Base-by-base conservation (phyloP, 2,888 invertebrate genomes). In the Therioaphis trifolii region DNA sequence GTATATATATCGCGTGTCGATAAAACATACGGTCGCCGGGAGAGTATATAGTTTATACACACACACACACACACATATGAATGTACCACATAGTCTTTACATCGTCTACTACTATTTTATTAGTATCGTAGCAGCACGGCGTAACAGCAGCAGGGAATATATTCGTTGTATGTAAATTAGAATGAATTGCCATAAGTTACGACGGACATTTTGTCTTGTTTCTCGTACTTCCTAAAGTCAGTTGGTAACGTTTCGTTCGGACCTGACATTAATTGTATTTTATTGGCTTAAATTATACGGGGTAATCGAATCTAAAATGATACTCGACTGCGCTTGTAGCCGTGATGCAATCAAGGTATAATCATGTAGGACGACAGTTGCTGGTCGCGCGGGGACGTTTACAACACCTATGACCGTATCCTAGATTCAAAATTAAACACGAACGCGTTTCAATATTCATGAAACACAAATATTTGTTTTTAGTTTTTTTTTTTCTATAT, bases 381-480 rank as follows among this genome's bases (percentile, higher is more conserved):
- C 46, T 18, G 11, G 27, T 61, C 35, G 35, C 35, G 35, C 35
- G 9, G 49, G 46, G 49, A 46, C n/a, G n/a, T 66, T 77, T 77
- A 27, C 18, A 43, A 43, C 72, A 29, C 29, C 18, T 40, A 61
- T n/a, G 2, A 58, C 11, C 40, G 9, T 35, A 5, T 18, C 24
- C 0, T 69, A 27, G 35, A 21, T 15, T 18, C 52, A 35, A 71
- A 58, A 58, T 78, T 58, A 69, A 79, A 71, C 55, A 24, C 18
- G 24, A 43, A 75, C 43, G 27, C 24, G 68, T 79, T 78, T 69
- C 55, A 3, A 55, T 46, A 43, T 61, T 43, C 43, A 27, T 61
- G 43, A 69, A 71, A 21, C n/a, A 55, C 66, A 79, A 80, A 80
- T 80, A 80, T 80, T 80, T 71, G 78, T 79, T 79, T 79, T 63